Evolutionary conservation across 2,113 vertebrate genomes (phyloP), one percentile per base, ranked within the genome.

Genomic region (Blennius ocellaris): DNA sequence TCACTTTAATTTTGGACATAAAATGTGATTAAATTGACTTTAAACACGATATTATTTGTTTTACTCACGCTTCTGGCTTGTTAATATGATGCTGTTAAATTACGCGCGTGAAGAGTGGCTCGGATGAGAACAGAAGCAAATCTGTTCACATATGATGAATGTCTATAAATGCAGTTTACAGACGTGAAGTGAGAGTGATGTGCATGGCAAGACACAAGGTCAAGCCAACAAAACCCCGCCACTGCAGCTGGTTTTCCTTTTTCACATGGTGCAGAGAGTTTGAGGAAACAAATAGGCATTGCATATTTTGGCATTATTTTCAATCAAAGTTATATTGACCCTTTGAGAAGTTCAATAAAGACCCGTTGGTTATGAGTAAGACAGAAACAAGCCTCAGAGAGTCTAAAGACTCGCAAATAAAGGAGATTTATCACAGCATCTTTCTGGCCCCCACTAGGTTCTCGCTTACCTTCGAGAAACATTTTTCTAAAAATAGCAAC

Each of bases 271-370:
- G 17, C 36, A 40, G 10, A 60, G 8, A 61, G 56, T 12, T 17
- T 17, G 17, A 47, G 48, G 69, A 59, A 7, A 77, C 63, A 38
- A 11, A 36, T 36, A 52, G 17, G 11, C 8, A 58, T 39, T 15
- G 53, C 45, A 59, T 71, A 60, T 72, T 74, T 72, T 39, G 7
- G 16, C 21, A 69, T 81, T 71, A 59, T 47, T 58, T 78, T 81
- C 78, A 81, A 81, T 85, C 70, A 78, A 71, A 63, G 41, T 72
- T 78, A 72, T 72, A 85, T 79, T 81, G 79, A 75, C 57, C 83
- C 67, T 62, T 16, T 9, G 80, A 75, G 76, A 68, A 74, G 60
- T 77, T 73, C 64, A 73, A 62, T 73, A 80, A 86, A 82, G 41
- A 82, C 56, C 8, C 58, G 30, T 10, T 51, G 69, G 60, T 71